Evolutionary conservation across 2,888 invertebrate genomes (phyloP).

Genomic region (Trichogramma evanescens): DNA sequence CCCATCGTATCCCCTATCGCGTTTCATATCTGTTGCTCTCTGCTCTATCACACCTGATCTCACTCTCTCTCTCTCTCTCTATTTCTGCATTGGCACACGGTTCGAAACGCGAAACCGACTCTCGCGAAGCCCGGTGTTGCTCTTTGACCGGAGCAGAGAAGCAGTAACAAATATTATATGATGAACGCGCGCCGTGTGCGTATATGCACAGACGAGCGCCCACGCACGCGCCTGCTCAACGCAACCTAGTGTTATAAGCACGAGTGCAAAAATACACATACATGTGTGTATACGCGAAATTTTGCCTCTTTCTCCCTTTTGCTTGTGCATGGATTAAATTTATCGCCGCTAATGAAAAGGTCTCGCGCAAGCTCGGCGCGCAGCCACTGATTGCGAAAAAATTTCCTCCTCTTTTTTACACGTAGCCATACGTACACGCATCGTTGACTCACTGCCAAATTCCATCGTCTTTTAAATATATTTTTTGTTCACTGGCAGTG

Average conservation of each 20-base stretch:
- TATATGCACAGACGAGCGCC: too few relatives aligned
- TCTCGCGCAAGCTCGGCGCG: not conserved
- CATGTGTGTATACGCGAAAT: slow-evolving; percentile 12
- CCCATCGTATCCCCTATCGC: slow-evolving; percentile 18
- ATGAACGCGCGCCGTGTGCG: too few relatives aligned
- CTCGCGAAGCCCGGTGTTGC: not conserved
- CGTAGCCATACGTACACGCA: too few relatives aligned
- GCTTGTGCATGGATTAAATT: slow-evolving; percentile 9
- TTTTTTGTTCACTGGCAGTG: too few relatives aligned
- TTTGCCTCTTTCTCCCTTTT: not conserved
- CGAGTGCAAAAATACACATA: too few relatives aligned
- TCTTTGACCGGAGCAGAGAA: not conserved
- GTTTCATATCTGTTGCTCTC: slow-evolving; percentile 28
- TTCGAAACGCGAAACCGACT: slow-evolving; percentile 6
- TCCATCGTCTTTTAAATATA: too few relatives aligned
- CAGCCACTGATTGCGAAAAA: slow-evolving; percentile 15
- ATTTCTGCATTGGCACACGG: not conserved
- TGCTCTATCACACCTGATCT: not conserved
- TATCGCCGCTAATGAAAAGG: slow-evolving; percentile 16
- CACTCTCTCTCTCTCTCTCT: too few relatives aligned
- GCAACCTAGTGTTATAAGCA: too few relatives aligned
- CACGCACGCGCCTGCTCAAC: too few relatives aligned
- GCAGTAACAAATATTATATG: too few relatives aligned
- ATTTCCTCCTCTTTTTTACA: not conserved
- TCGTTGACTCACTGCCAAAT: too few relatives aligned